Evolutionary conservation across 2,888 invertebrate species (phyloP).

Genomic region (Netelia inedita): DNA sequence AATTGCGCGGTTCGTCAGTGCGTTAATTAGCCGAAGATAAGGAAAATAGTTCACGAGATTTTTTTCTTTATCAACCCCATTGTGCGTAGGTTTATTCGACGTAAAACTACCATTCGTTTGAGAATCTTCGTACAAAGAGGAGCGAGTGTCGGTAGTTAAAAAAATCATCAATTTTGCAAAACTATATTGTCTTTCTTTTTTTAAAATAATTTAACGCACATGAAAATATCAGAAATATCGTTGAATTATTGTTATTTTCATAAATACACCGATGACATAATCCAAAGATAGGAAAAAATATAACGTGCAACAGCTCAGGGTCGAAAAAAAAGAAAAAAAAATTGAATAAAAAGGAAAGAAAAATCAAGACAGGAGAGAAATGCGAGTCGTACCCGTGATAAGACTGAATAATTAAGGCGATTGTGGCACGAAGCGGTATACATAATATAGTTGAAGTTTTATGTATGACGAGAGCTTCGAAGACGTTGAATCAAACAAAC

Average conservation of each 20-base stretch:
- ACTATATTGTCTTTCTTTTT: background rate
- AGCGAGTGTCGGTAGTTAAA: background rate
- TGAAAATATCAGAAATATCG: too few species aligned
- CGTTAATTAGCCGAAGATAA: conserved; percentile 41
- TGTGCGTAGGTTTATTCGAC: background rate
- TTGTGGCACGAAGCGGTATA: conserved; percentile 12
- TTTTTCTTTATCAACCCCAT: conserved; percentile 7
- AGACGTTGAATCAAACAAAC: conserved; percentile 38
- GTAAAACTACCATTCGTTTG: background rate
- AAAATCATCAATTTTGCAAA: background rate
- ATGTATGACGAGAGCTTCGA: conserved; percentile 30
- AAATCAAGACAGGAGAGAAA: conserved; percentile 14
- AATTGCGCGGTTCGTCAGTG: conserved; percentile 36
- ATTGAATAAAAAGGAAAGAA: background rate
- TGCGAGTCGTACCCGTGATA: conserved; percentile 13
- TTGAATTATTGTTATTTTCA: too few species aligned
- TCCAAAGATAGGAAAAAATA: background rate
- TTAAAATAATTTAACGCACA: too few species aligned
- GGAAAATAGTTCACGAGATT: conserved; percentile 10
- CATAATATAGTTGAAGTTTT: conserved; percentile 25
- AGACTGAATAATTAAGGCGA: conserved; percentile 23
- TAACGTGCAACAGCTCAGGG: background rate
- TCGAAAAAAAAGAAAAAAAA: conserved; percentile 13
- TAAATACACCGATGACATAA: background rate
- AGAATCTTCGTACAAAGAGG: background rate